Evolutionary conservation across 2,888 invertebrate species (phyloP), one percentile per base, ranked within the genome.

Genomic region (Pocota personata): DNA sequence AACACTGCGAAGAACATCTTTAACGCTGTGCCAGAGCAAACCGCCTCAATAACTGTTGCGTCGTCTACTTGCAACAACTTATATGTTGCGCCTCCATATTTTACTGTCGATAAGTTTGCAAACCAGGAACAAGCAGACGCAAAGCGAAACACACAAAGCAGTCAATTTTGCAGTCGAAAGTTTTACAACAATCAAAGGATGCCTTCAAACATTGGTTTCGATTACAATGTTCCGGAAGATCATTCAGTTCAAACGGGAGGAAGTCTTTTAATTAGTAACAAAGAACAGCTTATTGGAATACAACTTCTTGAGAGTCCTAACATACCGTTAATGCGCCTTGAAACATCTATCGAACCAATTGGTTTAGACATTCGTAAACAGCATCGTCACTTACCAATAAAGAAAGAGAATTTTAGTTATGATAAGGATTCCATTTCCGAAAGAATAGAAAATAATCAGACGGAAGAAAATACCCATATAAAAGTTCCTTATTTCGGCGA

Each of bases 71-170:
- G 72, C 48, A 86, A 66, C 35, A 82, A 76, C 14, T 46, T 86
- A 1, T 82, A 86, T 37, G 86, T 86, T 8, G 76, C 46, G 16
- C 86, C 86, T 12, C 86, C 86, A 16, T 86, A 27, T 40, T 86
- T 86, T 21, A 86, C 82, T 19, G 86, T 86, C 7, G 86, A 86
- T 62, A 86, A 86, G 48, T 86, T 86, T 62, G 77, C 57, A 6
- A 86, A 69, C 35, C 24, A 43, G 19, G 58, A 82, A 8, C 76
- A 77, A 57, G 8, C n/a, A 21, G 66, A 32, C 27, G 24, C 8
- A 30, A 40, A 14, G 2, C 50, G 8, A 19, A 76, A 37, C 3
- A n/a, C 16, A 12, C 37, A 64, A 27, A 16, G 12, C 5, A 35
- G n/a, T 37, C 16, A 32, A 37, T 75, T 57, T 6, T 21, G 1